Evolutionary conservation across 2,797 vertebrate species (phyloP).

Genomic region (Phylloscopus collybita): DNA sequence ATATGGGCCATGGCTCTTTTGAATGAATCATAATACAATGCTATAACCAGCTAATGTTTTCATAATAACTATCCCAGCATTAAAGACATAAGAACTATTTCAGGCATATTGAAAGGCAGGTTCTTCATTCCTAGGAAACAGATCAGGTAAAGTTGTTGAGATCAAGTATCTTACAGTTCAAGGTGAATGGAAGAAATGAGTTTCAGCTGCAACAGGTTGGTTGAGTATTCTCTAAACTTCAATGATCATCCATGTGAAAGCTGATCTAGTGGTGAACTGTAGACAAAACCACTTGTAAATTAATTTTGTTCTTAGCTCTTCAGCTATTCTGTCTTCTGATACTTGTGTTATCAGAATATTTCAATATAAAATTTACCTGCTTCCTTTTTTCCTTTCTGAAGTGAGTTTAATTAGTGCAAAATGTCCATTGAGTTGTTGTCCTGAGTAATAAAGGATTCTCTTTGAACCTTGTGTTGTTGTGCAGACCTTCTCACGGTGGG

Average conservation of each 20-base stretch:
- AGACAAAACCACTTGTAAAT: conserved; percentile 16
- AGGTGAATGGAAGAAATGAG: not conserved
- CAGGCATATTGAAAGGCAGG: not conserved
- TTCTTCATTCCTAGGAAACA: not conserved
- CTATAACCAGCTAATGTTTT: not conserved
- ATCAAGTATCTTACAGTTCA: not conserved
- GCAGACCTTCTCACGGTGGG: not conserved
- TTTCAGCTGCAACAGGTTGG: conserved; percentile 28
- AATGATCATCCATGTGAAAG: not conserved
- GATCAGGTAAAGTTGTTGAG: not conserved
- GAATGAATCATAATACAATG: not conserved
- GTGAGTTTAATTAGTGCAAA: not conserved
- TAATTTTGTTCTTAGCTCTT: not conserved
- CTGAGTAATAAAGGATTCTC: not conserved
- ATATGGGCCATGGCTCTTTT: not conserved
- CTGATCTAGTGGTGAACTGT: not conserved
- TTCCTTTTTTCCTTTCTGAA: conserved; percentile 4
- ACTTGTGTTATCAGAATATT: not conserved
- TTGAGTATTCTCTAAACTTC: conserved; percentile 6
- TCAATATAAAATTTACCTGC: not conserved
- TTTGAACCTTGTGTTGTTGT: not conserved
- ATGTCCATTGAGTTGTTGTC: not conserved
- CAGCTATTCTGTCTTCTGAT: not conserved
- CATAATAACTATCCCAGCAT: conserved; percentile 1
- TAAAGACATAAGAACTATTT: conserved; percentile 6